Evolutionary conservation across 2,888 invertebrate species (phyloP).

Genomic region (Gari tellinella): DNA sequence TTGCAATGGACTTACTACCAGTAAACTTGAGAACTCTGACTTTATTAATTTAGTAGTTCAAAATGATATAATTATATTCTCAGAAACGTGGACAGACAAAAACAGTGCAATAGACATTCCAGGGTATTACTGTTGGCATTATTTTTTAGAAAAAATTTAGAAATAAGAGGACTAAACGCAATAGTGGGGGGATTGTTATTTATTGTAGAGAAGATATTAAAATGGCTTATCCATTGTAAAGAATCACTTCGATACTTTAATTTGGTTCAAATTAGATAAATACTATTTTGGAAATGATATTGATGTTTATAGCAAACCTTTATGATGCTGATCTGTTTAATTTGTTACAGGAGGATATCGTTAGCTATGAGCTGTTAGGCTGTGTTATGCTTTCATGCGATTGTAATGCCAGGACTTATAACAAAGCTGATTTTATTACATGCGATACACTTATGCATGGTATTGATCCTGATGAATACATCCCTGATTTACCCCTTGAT

Average conservation of each 20-base stretch:
- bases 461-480: slow-evolving; percentile 3
- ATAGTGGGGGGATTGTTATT: neutral
- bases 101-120: neutral
- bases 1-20: neutral
- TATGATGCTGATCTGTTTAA: neutral
- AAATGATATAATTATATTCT: slow-evolving; percentile 1
- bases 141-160: slow-evolving; percentile 3
- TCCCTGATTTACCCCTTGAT: neutral
- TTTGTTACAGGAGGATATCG: neutral
- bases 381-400: neutral
- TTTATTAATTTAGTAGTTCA: neutral
- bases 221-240: neutral
- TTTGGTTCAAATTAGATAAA: slow-evolving; percentile 8
- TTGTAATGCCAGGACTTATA: neutral
- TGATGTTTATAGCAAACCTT: neutral
- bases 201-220: slow-evolving; percentile 4
- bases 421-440: slow-evolving; percentile 4
- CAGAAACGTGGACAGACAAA: slow-evolving; percentile 8
- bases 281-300: neutral
- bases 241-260: slow-evolving; percentile 2
- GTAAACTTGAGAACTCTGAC: neutral
- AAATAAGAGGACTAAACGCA: neutral
- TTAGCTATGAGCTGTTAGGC: neutral
- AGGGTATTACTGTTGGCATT: neutral
- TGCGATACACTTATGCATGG: neutral